A percentile compares a stretch with the other conserved stretches of the same genome.
Evolutionary conservation across 2,888 invertebrate species (phyloP).

Genomic region (Chymomyza caudatula): DNA sequence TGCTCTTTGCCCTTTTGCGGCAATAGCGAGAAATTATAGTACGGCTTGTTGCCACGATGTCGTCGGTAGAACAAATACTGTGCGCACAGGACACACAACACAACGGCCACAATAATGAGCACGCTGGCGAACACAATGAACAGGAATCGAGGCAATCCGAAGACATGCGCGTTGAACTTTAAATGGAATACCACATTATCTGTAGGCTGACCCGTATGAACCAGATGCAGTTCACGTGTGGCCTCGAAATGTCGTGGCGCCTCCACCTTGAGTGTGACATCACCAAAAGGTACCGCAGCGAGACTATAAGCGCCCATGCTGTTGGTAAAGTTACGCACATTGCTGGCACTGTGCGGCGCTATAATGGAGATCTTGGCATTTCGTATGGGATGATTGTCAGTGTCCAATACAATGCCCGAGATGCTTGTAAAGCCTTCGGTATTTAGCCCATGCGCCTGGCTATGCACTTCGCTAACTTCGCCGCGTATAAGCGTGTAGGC

Average conservation of each 20-base stretch:
- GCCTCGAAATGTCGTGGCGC: constrained; percentile 81
- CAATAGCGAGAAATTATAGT: constrained; percentile 77
- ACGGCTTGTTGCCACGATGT: constrained; percentile 67
- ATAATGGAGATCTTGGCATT: constrained; percentile 79
- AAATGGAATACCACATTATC: constrained; percentile 84
- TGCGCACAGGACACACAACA: constrained; percentile 68
- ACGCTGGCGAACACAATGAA: constrained; percentile 87
- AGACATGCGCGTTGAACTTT: constrained; percentile 82
- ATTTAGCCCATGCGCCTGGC: constrained; percentile 20
- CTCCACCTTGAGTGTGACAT: constrained; percentile 80
- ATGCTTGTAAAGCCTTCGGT: constrained; percentile 42
- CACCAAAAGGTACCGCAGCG: constrained; percentile 72
- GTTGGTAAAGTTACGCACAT: constrained; percentile 72
- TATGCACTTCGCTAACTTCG: constrained; percentile 56
- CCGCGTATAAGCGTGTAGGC: constrained; percentile 55
- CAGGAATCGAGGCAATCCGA: constrained; percentile 87
- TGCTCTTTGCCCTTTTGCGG: constrained; percentile 76
- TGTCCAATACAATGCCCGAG: constrained; percentile 81
- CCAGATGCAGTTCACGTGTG: constrained; percentile 73
- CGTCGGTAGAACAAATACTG: constrained; percentile 71
- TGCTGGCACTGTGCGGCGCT: constrained; percentile 74
- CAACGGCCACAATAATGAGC: constrained; percentile 66
- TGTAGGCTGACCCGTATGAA: constrained; percentile 77
- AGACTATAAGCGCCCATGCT: constrained; percentile 72
- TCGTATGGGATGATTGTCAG: constrained; percentile 80